phyloP scores from a whole-genome alignment of 2,113 vertebrate genomes.

The Microtus ochrogaster region DNA sequence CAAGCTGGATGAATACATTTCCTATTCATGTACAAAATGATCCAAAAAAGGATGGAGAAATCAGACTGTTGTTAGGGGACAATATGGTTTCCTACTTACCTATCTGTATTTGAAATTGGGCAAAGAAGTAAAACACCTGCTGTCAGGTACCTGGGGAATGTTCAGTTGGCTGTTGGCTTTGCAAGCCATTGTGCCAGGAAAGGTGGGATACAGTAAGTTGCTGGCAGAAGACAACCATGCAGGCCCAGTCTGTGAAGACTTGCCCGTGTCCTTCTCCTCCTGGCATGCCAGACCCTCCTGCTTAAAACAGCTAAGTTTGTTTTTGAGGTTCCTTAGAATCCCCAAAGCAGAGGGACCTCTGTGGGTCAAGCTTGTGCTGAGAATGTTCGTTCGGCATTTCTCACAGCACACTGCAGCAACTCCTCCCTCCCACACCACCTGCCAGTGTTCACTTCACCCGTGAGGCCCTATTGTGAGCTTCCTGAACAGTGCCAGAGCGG shows the following conservation, averaged over 20 bases:
- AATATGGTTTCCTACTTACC: neutral
- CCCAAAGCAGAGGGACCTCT: neutral
- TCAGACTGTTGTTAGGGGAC: neutral
- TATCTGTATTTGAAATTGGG: neutral
- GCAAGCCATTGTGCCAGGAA: neutral
- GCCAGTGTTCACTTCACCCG: neutral
- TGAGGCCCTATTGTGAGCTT: neutral
- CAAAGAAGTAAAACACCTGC: neutral
- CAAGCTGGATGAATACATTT: neutral
- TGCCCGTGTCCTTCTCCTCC: neutral
- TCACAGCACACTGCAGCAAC: neutral
- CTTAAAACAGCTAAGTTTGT: constrained; percentile 1
- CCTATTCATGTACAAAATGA: neutral
- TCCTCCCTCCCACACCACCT: neutral
- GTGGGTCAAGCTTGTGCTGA: no score
- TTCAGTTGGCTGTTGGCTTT: constrained; percentile 16
- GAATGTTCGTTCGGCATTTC: neutral
- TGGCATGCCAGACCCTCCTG: neutral
- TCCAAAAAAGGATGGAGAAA: neutral
- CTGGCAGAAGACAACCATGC: neutral
- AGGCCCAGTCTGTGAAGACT: neutral
- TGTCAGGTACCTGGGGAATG: neutral
- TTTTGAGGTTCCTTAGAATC: neutral
- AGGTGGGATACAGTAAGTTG: neutral
- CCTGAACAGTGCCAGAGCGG: neutral